These are phyloP conservation scores for Leptinotarsa tumamoca DNA, from an alignment of 2,888 invertebrate genomes.

Conservation along the genomic window DNA sequence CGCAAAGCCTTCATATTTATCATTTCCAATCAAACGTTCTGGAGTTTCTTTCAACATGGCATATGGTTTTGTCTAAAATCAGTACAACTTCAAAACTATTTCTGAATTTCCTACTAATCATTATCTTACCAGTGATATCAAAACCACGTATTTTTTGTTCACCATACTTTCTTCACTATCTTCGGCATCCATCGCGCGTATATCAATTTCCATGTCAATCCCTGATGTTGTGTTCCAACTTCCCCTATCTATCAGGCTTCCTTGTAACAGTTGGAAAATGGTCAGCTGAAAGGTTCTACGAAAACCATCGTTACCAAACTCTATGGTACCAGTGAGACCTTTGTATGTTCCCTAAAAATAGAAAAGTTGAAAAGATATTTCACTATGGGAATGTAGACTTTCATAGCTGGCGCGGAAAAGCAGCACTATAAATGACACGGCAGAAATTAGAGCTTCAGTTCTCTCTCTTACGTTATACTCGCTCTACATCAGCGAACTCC, in stretches of 20 bases:
- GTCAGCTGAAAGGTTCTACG: slow-evolving; percentile 63
- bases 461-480: too few species aligned
- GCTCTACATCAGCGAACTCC: too few species aligned
- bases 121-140: slow-evolving; percentile 66
- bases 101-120: background rate
- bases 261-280: slow-evolving; percentile 60
- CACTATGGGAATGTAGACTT: background rate
- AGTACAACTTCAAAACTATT: background rate
- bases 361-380: background rate
- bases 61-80: slow-evolving; percentile 73
- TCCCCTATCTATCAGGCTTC: slow-evolving; percentile 61
- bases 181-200: slow-evolving; percentile 52
- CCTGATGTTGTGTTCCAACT: slow-evolving; percentile 61
- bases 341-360: slow-evolving; percentile 59
- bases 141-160: slow-evolving; percentile 78
- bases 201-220: slow-evolving; percentile 61
- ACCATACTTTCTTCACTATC: slow-evolving; percentile 68
- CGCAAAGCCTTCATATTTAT: slow-evolving; percentile 73
- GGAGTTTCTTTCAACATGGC: slow-evolving; percentile 71
- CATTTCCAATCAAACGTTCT: slow-evolving; percentile 67
- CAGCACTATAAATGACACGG: too few species aligned
- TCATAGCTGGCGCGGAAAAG: too few species aligned
- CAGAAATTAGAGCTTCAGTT: too few species aligned
- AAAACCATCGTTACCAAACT: slow-evolving; percentile 64
- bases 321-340: slow-evolving; percentile 63